phyloP scores from a whole-genome alignment of 2,888 invertebrate genomes.

The Cerastis rubricosa region DNA sequence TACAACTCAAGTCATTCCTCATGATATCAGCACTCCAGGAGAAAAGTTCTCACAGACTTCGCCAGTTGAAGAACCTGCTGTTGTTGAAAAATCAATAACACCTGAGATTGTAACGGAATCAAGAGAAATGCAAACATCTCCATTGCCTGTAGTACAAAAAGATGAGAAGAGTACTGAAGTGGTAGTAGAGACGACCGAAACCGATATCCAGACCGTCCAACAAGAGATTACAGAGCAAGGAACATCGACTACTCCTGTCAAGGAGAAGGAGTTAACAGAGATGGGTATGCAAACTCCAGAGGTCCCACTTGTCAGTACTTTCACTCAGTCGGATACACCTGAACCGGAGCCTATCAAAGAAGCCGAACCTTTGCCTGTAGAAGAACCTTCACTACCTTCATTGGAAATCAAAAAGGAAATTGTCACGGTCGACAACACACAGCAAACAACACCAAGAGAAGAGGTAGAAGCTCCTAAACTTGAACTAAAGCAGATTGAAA shows the following conservation, averaged over 20 bases:
- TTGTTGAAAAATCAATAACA: slow-evolving; percentile 71
- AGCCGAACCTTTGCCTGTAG: slow-evolving; percentile 50
- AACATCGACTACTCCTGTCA: slow-evolving; percentile 83
- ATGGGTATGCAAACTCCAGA: slow-evolving; percentile 85
- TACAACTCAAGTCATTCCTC: slow-evolving; percentile 89
- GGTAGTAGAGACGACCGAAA: slow-evolving; percentile 82
- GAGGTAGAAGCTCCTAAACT: slow-evolving; percentile 65
- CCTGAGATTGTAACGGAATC: slow-evolving; percentile 86
- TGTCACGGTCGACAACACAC: slow-evolving; percentile 75
- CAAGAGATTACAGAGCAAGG: slow-evolving; percentile 81
- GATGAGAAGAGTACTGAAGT: slow-evolving; percentile 86
- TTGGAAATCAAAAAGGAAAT: slow-evolving; percentile 66
- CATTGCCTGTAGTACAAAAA: slow-evolving; percentile 77
- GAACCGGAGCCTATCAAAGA: slow-evolving; percentile 69
- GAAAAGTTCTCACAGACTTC: slow-evolving; percentile 90
- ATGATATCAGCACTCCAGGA: slow-evolving; percentile 80
- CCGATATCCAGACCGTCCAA: slow-evolving; percentile 81
- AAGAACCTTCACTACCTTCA: slow-evolving; percentile 54
- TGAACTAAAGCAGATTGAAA: slow-evolving; percentile 68
- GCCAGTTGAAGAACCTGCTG: slow-evolving; percentile 74
- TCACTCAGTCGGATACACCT: slow-evolving; percentile 85
- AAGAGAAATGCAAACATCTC: slow-evolving; percentile 91
- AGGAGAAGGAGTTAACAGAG: slow-evolving; percentile 78
- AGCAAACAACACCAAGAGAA: slow-evolving; percentile 74
- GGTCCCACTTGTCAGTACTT: slow-evolving; percentile 79